phyloP scores from a whole-genome alignment of 2,113 vertebrate genomes.

The Cnemophilus loriae region DNA sequence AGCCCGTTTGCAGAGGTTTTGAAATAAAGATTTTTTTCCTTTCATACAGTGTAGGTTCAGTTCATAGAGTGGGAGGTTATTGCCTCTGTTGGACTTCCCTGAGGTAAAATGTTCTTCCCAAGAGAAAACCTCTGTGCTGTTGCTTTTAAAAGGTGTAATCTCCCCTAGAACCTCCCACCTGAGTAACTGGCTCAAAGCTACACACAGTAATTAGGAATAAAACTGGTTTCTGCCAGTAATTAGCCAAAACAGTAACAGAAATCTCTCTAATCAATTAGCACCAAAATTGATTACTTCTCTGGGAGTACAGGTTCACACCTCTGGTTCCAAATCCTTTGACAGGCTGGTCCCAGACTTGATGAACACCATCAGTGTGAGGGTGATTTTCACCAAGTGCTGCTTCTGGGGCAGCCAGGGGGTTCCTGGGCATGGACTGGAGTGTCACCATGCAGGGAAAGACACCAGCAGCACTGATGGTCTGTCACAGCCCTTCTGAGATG shows the following conservation, averaged over 20 bases:
- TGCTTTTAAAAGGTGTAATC: background rate
- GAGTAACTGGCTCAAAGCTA: background rate
- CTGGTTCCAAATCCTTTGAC: background rate
- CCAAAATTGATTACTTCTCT: background rate
- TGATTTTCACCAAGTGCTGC: background rate
- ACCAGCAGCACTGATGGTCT: background rate
- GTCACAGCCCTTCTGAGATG: background rate
- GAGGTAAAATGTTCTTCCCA: background rate
- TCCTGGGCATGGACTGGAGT: accelerated
- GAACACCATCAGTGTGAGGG: accelerated
- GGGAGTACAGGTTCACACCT: background rate
- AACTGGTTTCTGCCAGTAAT: background rate
- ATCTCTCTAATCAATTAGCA: background rate
- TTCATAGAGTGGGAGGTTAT: background rate
- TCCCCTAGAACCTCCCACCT: background rate
- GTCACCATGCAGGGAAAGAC: background rate
- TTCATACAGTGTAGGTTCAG: background rate
- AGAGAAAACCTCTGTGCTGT: background rate
- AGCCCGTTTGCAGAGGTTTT: background rate
- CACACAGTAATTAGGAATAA: background rate
- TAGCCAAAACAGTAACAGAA: background rate
- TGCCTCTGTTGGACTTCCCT: background rate
- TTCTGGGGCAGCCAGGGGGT: background rate
- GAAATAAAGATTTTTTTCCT: background rate
- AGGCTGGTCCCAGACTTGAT: background rate